Evolutionary conservation across 2,113 vertebrate species (phyloP).

Genomic region (Larimichthys polyactis): DNA sequence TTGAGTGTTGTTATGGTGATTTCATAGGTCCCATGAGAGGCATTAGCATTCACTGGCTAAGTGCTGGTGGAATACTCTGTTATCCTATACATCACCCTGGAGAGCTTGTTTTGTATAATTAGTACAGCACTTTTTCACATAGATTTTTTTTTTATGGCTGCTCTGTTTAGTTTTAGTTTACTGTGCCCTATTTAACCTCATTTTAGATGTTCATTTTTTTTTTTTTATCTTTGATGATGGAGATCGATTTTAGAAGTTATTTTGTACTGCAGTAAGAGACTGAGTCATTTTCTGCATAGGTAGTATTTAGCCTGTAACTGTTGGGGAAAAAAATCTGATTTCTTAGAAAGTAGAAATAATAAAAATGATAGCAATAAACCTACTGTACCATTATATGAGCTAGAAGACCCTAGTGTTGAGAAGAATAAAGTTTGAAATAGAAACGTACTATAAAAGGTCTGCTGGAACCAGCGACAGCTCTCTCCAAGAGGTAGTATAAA

Average conservation of each 20-base stretch:
- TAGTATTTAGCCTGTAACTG: background rate
- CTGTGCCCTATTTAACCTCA: background rate
- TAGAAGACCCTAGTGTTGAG: background rate
- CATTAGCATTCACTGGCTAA: constrained; percentile 66
- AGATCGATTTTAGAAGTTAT: background rate
- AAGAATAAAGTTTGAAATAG: background rate
- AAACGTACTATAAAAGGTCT: background rate
- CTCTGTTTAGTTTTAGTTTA: constrained; percentile 21
- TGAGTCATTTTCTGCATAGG: background rate
- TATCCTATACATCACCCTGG: constrained; percentile 47
- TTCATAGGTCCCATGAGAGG: constrained; percentile 69
- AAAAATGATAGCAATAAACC: background rate
- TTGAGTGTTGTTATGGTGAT: constrained; percentile 68
- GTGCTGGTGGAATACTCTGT: constrained; percentile 50
- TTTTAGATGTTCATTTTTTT: background rate
- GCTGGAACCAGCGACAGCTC: background rate
- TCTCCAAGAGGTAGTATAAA: background rate
- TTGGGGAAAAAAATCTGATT: background rate
- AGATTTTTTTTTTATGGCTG: constrained; percentile 25
- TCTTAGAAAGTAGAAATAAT: background rate
- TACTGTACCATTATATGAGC: background rate
- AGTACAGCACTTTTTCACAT: constrained; percentile 37
- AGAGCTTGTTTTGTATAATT: constrained; percentile 71
- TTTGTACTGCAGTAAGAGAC: background rate
- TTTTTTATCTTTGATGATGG: background rate